Percentiles rank a stretch among this genome's conserved stretches.
Conservation (phyloP, 2,113 vertebrate species). For the Clarias batrachus region DNA sequence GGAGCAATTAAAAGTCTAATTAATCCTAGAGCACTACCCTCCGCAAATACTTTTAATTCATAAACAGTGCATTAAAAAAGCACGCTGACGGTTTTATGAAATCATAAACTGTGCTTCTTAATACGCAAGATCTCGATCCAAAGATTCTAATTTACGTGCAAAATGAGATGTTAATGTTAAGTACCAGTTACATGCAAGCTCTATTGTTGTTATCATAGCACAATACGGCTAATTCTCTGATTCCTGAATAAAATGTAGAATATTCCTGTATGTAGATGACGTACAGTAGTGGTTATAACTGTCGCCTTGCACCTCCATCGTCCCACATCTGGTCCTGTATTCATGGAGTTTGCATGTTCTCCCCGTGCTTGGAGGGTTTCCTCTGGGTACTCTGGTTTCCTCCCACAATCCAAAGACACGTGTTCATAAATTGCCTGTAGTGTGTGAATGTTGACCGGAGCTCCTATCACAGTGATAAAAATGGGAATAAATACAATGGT, state of each 20-base stretch:
- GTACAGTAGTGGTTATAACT: too few species aligned
- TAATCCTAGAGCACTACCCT: conserved; percentile 10
- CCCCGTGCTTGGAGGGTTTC: too few species aligned
- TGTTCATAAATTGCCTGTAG: too few species aligned
- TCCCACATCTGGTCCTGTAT: too few species aligned
- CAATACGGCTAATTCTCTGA: background rate
- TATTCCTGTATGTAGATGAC: background rate
- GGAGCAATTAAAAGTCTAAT: conserved; percentile 20
- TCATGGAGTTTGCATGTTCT: too few species aligned
- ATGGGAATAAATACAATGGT: too few species aligned
- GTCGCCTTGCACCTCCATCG: too few species aligned
- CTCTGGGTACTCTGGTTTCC: too few species aligned
- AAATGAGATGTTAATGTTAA: background rate
- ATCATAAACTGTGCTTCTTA: conserved; percentile 23
- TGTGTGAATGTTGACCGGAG: too few species aligned
- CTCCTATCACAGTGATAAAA: too few species aligned
- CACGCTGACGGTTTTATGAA: conserved; percentile 1
- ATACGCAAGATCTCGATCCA: background rate
- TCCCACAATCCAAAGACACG: too few species aligned
- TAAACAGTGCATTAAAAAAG: conserved; percentile 18
- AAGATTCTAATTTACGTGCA: background rate
- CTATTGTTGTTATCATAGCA: background rate
- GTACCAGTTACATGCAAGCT: background rate
- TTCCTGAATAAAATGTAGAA: background rate
- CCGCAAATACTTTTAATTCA: conserved; percentile 6